These are phyloP conservation scores for Meghimatium bilineatum DNA, from an alignment of 2,888 invertebrate genomes.

Conservation along the genomic window DNA sequence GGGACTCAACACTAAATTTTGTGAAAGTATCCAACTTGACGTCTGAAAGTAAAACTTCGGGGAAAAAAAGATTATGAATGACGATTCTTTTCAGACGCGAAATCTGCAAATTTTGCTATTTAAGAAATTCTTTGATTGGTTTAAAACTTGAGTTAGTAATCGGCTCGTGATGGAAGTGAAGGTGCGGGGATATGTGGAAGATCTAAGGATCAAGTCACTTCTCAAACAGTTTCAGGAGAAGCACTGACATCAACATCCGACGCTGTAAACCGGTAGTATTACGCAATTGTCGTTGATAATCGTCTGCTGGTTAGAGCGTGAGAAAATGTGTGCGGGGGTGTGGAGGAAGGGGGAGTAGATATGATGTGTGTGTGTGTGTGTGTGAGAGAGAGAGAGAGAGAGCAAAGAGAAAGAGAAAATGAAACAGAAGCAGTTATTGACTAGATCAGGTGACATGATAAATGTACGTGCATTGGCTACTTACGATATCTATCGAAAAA, in stretches of 20 bases:
- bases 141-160: neutral
- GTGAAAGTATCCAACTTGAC: no score
- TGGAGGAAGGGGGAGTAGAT: neutral
- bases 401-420: no score
- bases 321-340: neutral
- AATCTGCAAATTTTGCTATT: neutral
- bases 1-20: no score
- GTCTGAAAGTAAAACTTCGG: no score
- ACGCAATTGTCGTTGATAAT: neutral
- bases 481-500: no score
- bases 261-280: constrained; percentile 8
- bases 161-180: neutral
- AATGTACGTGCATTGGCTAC: neutral
- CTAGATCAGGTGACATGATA: neutral
- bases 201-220: neutral
- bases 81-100: no score
- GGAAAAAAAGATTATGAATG: no score
- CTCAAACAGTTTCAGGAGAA: neutral
- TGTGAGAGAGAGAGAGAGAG: neutral
- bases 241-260: constrained; percentile 15
- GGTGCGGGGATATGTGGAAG: neutral
- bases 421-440: no score
- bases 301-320: neutral
- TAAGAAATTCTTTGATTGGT: neutral
- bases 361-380: neutral